Percentiles rank a stretch among this genome's conserved stretches.
These are phyloP conservation scores for Ennomos quercinarius DNA, from an alignment of 2,888 invertebrate species.

Conservation along the genomic window DNA sequence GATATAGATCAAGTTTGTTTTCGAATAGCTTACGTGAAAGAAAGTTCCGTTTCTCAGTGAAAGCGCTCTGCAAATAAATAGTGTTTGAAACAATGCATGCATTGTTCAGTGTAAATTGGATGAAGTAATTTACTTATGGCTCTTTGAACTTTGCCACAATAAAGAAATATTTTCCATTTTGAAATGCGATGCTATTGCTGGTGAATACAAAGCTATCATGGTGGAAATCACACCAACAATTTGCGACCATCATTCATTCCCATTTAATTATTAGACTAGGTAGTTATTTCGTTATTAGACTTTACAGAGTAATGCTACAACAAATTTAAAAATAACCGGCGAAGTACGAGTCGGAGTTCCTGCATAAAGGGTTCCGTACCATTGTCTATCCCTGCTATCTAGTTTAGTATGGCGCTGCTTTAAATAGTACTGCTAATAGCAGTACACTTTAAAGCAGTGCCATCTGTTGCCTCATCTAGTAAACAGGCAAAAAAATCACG, in stretches of 20 bases:
- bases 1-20: conserved; percentile 69
- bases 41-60: conserved; percentile 72
- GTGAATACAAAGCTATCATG: conserved; percentile 38
- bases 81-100: conserved; percentile 76
- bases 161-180: conserved; percentile 45
- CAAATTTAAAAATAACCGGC: no score
- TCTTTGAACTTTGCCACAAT: conserved; percentile 57
- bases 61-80: conserved; percentile 75
- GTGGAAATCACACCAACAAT: conserved; percentile 21
- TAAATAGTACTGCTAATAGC: no score
- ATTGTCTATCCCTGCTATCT: no score
- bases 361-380: no score
- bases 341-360: no score
- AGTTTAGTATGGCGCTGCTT: no score
- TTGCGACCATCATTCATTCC: conserved; percentile 14
- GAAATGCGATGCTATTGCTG: conserved; percentile 32
- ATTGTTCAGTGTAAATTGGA: conserved; percentile 77
- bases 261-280: conserved; percentile 6
- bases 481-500: no score
- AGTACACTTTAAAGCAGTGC: no score
- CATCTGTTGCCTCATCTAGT: no score
- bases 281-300: neutral
- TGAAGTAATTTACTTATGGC: conserved; percentile 61
- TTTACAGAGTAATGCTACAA: no score
- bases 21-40: conserved; percentile 65